Evolutionary conservation across 2,888 invertebrate genomes (phyloP).

Genomic region (Tethea ocularis): DNA sequence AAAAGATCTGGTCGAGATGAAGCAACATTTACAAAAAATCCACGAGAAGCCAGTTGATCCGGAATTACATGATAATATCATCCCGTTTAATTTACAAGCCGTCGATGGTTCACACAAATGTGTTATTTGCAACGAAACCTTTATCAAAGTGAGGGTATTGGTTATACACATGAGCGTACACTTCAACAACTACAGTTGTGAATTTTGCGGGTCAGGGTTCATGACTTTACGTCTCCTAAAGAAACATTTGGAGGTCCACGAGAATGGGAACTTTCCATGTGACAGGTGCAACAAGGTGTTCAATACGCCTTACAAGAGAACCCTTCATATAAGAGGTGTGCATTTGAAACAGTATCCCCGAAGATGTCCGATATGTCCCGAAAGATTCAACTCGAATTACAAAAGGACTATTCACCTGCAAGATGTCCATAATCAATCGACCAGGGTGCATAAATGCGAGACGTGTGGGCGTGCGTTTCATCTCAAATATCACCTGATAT

Average conservation of each 20-base stretch:
- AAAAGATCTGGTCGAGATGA: slow-evolving; percentile 54
- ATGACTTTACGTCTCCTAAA: slow-evolving; percentile 73
- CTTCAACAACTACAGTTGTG: slow-evolving; percentile 77
- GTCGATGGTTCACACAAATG: slow-evolving; percentile 61
- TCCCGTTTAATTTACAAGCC: slow-evolving; percentile 68
- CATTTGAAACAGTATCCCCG: slow-evolving; percentile 72
- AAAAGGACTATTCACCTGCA: slow-evolving; percentile 75
- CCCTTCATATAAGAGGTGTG: slow-evolving; percentile 70
- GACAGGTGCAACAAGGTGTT: slow-evolving; percentile 72
- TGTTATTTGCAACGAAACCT: slow-evolving; percentile 66
- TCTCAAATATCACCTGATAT: slow-evolving; percentile 72
- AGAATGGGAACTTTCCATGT: slow-evolving; percentile 71
- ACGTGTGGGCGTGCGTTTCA: slow-evolving; percentile 74
- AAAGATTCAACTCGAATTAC: slow-evolving; percentile 76
- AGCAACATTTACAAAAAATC: slow-evolving; percentile 61
- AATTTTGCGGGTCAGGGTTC: slow-evolving; percentile 75
- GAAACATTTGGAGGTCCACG: slow-evolving; percentile 76
- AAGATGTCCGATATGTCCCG: slow-evolving; percentile 74
- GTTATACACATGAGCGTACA: slow-evolving; percentile 79
- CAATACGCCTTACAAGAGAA: slow-evolving; percentile 68
- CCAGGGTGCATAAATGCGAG: slow-evolving; percentile 74
- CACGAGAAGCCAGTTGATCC: slow-evolving; percentile 67
- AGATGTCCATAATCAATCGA: slow-evolving; percentile 75
- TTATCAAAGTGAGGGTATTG: slow-evolving; percentile 71
- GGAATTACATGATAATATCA: slow-evolving; percentile 71